A percentile compares a stretch with the other conserved stretches of the same genome.
Evolutionary conservation across 2,888 invertebrate species (phyloP).

Genomic region (Stratiomys singularior): DNA sequence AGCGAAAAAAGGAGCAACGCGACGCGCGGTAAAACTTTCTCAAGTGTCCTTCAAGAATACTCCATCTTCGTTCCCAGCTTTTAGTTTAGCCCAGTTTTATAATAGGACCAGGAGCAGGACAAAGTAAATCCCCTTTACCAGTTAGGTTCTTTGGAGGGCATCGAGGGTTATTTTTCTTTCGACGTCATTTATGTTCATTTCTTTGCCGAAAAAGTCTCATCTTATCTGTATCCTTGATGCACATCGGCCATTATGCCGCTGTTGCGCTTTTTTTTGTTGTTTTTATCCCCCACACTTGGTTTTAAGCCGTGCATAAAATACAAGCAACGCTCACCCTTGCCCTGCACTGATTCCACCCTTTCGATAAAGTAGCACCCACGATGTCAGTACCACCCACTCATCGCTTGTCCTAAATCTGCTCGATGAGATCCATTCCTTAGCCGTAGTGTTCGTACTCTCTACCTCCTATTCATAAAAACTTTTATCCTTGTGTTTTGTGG

Average conservation of each 20-base stretch:
- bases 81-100: slow-evolving; percentile 44
- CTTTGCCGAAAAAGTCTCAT: slow-evolving; percentile 39
- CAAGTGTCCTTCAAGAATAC: slow-evolving; percentile 45
- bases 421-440: slow-evolving; percentile 35
- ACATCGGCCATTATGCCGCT: slow-evolving; percentile 43
- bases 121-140: slow-evolving; percentile 39
- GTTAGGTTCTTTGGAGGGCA: slow-evolving; percentile 32
- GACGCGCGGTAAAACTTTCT: slow-evolving; percentile 26
- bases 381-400: slow-evolving; percentile 28
- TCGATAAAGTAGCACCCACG: slow-evolving; percentile 18
- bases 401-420: slow-evolving; percentile 29
- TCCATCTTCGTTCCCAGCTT: slow-evolving; percentile 8
- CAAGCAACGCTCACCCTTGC: slow-evolving; percentile 25
- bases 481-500: slow-evolving; percentile 47
- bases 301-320: slow-evolving; percentile 26
- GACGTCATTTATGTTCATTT: slow-evolving; percentile 40
- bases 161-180: slow-evolving; percentile 43
- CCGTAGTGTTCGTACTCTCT: slow-evolving; percentile 8
- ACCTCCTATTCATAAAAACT: slow-evolving; percentile 42
- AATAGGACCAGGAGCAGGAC: slow-evolving; percentile 9
- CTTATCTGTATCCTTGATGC: slow-evolving; percentile 45
- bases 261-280: slow-evolving; percentile 33
- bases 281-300: not conserved
- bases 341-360: not conserved
- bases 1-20: not conserved